These are phyloP conservation scores for Dolichomitus sp. DNA, from an alignment of 2,888 invertebrate species.

Conservation along the genomic window DNA sequence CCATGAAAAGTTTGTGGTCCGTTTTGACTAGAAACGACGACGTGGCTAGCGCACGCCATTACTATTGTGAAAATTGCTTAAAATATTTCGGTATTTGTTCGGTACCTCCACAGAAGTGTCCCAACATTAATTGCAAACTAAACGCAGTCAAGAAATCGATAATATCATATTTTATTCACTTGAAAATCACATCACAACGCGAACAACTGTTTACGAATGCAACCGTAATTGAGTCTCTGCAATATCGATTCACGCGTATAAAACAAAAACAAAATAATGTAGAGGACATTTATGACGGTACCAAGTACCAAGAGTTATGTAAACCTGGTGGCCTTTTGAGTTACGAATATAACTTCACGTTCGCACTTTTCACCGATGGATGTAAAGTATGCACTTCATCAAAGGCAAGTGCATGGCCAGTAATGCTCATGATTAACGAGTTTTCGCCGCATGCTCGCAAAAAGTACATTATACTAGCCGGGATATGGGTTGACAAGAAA, in stretches of 20 bases:
- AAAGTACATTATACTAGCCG: slow-evolving; percentile 47
- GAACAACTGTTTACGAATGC: slow-evolving; percentile 5
- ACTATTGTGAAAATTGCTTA: background rate
- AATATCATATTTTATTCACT: slow-evolving; percentile 8
- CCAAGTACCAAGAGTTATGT: slow-evolving; percentile 27
- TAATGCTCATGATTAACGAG: slow-evolving; percentile 49
- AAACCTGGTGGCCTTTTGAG: slow-evolving; percentile 44
- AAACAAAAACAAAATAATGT: background rate
- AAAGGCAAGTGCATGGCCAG: slow-evolving; percentile 38
- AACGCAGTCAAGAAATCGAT: background rate
- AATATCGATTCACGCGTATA: slow-evolving; percentile 2
- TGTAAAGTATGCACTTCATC: slow-evolving; percentile 46
- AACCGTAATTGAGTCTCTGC: background rate
- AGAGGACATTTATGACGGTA: slow-evolving; percentile 31
- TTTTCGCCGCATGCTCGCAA: slow-evolving; percentile 56
- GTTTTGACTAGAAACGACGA: background rate
- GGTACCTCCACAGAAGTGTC: background rate
- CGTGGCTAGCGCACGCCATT: background rate
- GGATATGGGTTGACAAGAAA: slow-evolving; percentile 53
- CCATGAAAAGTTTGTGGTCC: slow-evolving; percentile 6
- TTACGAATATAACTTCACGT: slow-evolving; percentile 41
- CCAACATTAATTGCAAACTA: background rate
- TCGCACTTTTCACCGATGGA: slow-evolving; percentile 9
- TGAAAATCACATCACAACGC: background rate
- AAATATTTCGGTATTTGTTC: background rate